These are phyloP conservation scores for Eonycteris spelaea DNA, from an alignment of 2,113 vertebrate genomes.

Conservation along the genomic window DNA sequence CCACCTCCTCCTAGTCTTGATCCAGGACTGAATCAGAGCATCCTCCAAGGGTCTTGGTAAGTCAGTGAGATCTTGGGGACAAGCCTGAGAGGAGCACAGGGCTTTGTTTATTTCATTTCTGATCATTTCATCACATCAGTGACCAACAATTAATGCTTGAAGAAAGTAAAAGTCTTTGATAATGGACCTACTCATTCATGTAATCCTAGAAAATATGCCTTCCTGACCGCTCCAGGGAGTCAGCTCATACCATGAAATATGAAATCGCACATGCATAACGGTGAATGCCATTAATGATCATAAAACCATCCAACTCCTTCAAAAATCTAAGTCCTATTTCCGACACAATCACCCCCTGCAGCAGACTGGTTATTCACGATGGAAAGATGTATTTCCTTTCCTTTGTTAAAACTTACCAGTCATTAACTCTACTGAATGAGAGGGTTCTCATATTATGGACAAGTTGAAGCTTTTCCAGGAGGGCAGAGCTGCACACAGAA, in stretches of 20 bases:
- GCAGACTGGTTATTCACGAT: constrained; percentile 40
- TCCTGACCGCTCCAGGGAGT: constrained; percentile 55
- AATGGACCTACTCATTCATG: background rate
- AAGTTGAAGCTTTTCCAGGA: constrained; percentile 8
- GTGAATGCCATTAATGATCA: constrained; percentile 43
- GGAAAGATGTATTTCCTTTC: constrained; percentile 60
- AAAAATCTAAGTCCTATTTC: constrained; percentile 58
- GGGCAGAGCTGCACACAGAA: background rate
- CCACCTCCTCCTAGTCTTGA: background rate
- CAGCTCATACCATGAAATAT: constrained; percentile 50
- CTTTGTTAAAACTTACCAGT: constrained; percentile 60
- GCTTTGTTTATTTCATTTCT: constrained; percentile 41
- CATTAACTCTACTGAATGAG: constrained; percentile 49
- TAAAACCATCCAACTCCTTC: constrained; percentile 62
- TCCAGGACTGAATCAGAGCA: background rate
- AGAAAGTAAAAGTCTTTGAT: constrained; percentile 36
- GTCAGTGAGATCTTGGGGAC: background rate
- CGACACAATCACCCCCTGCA: constrained; percentile 35
- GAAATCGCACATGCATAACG: constrained; percentile 52
- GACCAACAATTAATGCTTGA: constrained; percentile 49
- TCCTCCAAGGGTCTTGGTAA: background rate
- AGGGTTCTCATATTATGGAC: background rate
- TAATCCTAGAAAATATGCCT: constrained; percentile 52
- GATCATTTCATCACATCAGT: constrained; percentile 16
- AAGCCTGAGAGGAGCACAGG: background rate